Percentiles rank a stretch among this genome's conserved stretches.
phyloP scores from a whole-genome alignment of 2,797 vertebrate species.

The Prunella strophiata region DNA sequence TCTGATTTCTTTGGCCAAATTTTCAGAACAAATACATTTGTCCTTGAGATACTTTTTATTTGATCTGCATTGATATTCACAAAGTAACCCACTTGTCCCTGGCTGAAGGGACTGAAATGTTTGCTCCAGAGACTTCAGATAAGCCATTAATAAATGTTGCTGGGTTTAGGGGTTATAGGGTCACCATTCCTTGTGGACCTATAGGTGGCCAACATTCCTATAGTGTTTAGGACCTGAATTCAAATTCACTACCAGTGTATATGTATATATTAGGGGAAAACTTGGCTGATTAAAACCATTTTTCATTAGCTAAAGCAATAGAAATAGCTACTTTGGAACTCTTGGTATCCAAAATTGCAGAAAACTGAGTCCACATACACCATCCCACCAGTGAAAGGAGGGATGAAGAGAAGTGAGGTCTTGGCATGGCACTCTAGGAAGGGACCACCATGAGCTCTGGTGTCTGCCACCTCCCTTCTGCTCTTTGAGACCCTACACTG shows the following conservation, averaged over 20 bases:
- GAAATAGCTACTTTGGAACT: background rate
- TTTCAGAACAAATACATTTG: conserved; percentile 17
- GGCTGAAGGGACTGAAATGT: conserved; percentile 4
- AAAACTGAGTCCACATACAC: background rate
- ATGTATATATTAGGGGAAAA: background rate
- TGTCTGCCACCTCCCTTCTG: background rate
- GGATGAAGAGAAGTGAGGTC: background rate
- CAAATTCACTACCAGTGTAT: background rate
- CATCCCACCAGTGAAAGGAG: background rate
- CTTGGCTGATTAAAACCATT: background rate
- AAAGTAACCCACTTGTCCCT: conserved; percentile 7
- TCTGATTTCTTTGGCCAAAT: background rate
- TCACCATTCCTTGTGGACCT: background rate
- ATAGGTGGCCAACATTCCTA: background rate
- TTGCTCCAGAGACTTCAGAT: conserved; percentile 6
- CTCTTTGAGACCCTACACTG: background rate
- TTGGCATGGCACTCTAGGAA: background rate
- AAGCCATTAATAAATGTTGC: conserved; percentile 23
- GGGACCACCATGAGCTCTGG: background rate
- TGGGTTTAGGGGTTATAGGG: background rate
- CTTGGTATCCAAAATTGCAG: background rate
- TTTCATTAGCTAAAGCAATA: background rate
- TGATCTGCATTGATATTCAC: conserved; percentile 50
- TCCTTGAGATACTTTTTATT: conserved; percentile 42
- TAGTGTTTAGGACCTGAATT: background rate